phyloP scores from a whole-genome alignment of 35 echinoderm and acorn worm species.

The Chiridota heheva region DNA sequence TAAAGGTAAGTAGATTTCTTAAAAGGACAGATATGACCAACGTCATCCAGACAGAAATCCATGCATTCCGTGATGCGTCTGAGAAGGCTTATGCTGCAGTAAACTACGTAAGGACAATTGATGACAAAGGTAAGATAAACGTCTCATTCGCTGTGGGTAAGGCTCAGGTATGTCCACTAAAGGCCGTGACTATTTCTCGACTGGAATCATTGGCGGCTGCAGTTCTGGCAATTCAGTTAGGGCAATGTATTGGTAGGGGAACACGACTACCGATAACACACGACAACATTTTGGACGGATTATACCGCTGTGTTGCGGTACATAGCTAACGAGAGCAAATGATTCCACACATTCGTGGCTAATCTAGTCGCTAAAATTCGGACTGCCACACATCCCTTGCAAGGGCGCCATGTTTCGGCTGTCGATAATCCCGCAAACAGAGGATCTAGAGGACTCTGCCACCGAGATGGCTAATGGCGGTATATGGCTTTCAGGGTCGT shows the following conservation, averaged over 20 bases:
- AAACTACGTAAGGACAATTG: conserved; percentile 7
- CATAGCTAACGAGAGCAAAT: conserved; percentile 21
- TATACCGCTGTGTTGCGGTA: conserved; percentile 7
- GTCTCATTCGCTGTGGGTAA: conserved; percentile 6
- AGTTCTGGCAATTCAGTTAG: background rate
- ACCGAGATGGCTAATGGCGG: background rate
- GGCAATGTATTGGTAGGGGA: background rate
- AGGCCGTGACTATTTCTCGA: conserved; percentile 35
- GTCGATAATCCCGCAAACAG: conserved; percentile 17
- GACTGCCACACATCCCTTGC: background rate
- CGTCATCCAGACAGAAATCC: background rate
- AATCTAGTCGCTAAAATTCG: conserved; percentile 19
- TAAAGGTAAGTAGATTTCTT: conserved; percentile 16
- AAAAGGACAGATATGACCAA: background rate
- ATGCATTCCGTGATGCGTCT: conserved; percentile 16
- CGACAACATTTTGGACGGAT: conserved; percentile 16
- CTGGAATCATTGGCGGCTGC: conserved; percentile 32
- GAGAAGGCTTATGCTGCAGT: conserved; percentile 1
- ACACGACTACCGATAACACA: background rate
- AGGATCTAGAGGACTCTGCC: conserved; percentile 13
- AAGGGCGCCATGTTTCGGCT: conserved; percentile 19
- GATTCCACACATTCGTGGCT: conserved; percentile 38
- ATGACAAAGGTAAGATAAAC: background rate
- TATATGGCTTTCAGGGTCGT: conserved; percentile 7
- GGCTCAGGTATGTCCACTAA: conserved; percentile 26